Base-by-base conservation (phyloP, 2,888 invertebrate genomes). In the Herminia tarsipennalis region DNA sequence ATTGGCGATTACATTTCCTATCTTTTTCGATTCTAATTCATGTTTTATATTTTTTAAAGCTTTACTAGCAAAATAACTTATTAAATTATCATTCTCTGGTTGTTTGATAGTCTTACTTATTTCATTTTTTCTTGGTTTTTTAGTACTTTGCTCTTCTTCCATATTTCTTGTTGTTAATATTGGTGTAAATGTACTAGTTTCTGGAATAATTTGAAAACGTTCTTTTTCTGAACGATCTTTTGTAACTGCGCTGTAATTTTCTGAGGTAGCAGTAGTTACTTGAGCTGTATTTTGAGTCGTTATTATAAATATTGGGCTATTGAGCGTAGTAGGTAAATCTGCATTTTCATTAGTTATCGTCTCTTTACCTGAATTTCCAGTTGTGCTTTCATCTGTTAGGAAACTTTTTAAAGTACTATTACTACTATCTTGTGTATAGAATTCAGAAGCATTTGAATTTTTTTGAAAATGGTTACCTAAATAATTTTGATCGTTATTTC, bases 21-120 rank as follows among this genome's bases (percentile, higher is more conserved):
- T 10, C 42, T 56, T 18, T 35, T 46, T 33, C 52, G 44, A 5
- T 41, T 29, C n/a, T 17, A 24, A 2, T 40, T 28, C 25, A 37
- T 49, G 9, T 45, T 42, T 22, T 24, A 47, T 36, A 13, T 16
- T 41, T 12, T 48, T 32, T 27, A 30, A 39, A 14, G 10, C 20
- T 3, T 37, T 24, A 9, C 16, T 17, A n/a, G 24, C 38, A 33
- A 29, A n/a, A 17, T 17, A 34, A 10, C 10, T 10, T 8, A 21
- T 20, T 1, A 10, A 1, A 1, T 10, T 32, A 2, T 22, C 28
- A 16, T 46, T 34, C 42, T 28, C 16, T 12, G 24, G 14, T 1
- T 25, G 5, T 17, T 25, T 21, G 32, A 6, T 17, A 20, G 27
- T 27, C 25, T 49, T 36, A 12, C 34, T 39, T 13, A 32, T 6